phyloP scores from a whole-genome alignment of 2,113 vertebrate species.

The Sander lucioperca region DNA sequence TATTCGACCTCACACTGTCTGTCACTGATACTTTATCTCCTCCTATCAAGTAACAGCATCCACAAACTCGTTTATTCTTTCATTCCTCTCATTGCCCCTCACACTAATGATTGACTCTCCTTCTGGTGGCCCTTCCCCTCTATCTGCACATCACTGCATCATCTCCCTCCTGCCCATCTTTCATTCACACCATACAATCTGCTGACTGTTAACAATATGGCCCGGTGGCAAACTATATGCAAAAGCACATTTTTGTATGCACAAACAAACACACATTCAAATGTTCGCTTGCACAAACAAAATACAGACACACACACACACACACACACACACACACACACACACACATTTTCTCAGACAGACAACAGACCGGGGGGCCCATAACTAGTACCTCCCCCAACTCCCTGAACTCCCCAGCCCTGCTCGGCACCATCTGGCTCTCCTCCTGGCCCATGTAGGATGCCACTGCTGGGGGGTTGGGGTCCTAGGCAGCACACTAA shows the following conservation, averaged over 20 bases:
- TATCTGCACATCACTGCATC: conserved; percentile 61
- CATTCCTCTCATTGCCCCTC: conserved; percentile 30
- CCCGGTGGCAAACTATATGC: conserved; percentile 44
- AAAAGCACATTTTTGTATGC: conserved; percentile 14
- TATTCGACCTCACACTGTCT: conserved; percentile 56
- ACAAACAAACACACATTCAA: conserved; percentile 3
- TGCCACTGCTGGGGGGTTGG: conserved; percentile 64
- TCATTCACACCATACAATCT: conserved; percentile 66
- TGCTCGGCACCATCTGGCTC: conserved; percentile 82
- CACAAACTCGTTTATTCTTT: conserved; percentile 55
- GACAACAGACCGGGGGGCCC: conserved; percentile 67
- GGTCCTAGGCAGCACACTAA: conserved; percentile 39
- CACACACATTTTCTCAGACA: conserved; percentile 57
- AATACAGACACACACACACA: conserved; percentile 22
- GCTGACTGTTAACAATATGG: conserved; percentile 56
- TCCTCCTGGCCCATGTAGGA: conserved; percentile 75
- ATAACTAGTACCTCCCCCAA: conserved; percentile 64
- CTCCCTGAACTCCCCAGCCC: conserved; percentile 70
- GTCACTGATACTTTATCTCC: conserved; percentile 68
- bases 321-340: conserved; percentile 24
- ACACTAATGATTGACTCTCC: conserved; percentile 60
- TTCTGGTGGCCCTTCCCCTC: conserved; percentile 63
- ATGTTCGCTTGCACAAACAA: conserved; percentile 42
- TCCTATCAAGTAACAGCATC: conserved; percentile 69
- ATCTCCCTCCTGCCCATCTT: conserved; percentile 39